Evolutionary conservation across 2,113 vertebrate genomes (phyloP).

Genomic region (Brienomyrus longianalis): DNA sequence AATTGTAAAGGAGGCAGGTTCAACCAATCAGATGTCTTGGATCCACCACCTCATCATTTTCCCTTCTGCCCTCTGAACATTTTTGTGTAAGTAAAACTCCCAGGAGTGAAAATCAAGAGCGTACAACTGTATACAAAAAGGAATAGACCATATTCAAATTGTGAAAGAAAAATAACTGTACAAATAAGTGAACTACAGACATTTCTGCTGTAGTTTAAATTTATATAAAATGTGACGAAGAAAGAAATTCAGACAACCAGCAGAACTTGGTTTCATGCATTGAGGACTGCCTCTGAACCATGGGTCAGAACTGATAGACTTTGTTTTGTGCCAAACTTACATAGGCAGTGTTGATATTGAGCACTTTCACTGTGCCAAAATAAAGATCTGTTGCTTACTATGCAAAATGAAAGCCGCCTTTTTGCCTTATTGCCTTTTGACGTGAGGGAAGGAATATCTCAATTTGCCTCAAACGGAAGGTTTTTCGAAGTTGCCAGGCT

Average conservation of each 20-base stretch:
- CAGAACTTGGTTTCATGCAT: not conserved
- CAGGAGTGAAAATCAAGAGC: not conserved
- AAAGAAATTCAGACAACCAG: conserved; percentile 11
- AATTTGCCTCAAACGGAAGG: not conserved
- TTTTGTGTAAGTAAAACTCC: not conserved
- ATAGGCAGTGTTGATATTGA: conserved; percentile 54
- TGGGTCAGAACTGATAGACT: not conserved
- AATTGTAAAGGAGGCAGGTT: not conserved
- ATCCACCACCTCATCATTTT: not conserved
- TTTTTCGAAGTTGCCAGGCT: not conserved
- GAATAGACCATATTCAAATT: conserved; percentile 13
- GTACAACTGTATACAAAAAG: not conserved
- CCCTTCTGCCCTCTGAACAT: not conserved
- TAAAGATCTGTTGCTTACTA: conserved; percentile 39
- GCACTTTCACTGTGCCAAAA: conserved; percentile 65
- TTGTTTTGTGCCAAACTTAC: conserved; percentile 42
- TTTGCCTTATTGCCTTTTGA: not conserved
- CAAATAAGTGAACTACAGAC: conserved; percentile 15
- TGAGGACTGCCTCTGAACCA: not conserved
- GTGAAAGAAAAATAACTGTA: conserved; percentile 32
- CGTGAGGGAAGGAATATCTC: not conserved
- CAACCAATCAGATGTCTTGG: not conserved
- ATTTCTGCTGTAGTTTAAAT: conserved; percentile 13
- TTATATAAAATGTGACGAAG: conserved; percentile 13
- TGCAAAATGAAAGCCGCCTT: conserved; percentile 21